Evolutionary conservation across 2,888 invertebrate species (phyloP), one percentile per base, ranked within the genome.

Genomic region (Meteorus colon): DNA sequence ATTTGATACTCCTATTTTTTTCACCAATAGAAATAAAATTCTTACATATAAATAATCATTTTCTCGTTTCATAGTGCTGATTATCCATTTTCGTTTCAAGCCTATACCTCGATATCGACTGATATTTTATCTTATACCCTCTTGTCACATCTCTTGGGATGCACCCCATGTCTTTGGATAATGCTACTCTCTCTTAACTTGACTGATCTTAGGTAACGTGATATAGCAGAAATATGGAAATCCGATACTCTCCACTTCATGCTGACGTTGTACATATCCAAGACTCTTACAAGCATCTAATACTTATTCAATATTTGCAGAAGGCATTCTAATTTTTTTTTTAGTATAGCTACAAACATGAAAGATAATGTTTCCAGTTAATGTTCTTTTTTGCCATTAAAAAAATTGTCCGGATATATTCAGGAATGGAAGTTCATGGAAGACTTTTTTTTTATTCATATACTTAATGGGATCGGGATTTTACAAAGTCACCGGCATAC

Each of bases 211-310:
- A 24, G 45, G 73, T 66, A 66, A 73, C 59, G 41, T 59, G 73
- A 73, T 67, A 67, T 41, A 19, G 59, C 59, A 67, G 67, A 67
- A 73, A 73, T 55, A 27, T 73, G 66, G 73, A 59, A 65, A 73
- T 73, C 59, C 73, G 73, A 73, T 73, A 67, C 67, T 67, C 55
- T 60, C 55, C 29, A 65, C 16, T 63, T 1, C 63, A 4, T 31
- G 63, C 34, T 34, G 31, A 63, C 14, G 59, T 48, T 19, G n/a
- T 55, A 19, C 8, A 19, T 55, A 19, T 51, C 4, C 51, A n/a
- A 51, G 10, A 51, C n/a, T 16, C n/a, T 51, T 6, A 51, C 45
- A 10, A 16, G 45, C 8, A n/a, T 55, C 19, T 8, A 55, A 19
- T 3, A 55, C n/a, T 6, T 6, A 8, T 19, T 72, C 48, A 1